Base-by-base conservation (phyloP, 2,888 invertebrate genomes). In the Muschampia plurimacula region DNA sequence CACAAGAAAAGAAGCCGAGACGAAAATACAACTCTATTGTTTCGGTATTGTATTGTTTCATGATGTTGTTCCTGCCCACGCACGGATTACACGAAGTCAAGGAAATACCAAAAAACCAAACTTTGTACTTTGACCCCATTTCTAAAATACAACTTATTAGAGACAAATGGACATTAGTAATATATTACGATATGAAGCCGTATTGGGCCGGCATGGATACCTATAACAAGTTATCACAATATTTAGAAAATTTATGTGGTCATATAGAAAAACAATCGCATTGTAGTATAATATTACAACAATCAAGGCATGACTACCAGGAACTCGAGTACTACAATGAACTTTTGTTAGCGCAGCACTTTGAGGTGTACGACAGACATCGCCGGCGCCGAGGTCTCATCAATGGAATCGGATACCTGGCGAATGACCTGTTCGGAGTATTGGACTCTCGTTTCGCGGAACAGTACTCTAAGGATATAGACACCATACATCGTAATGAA, bases 241-340 rank as follows among this genome's bases (percentile, higher is more conserved):
- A 69, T 49, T 62, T 69, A 62, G 55, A 64, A 60, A 67, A 52
- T 15, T 32, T 70, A 44, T 74, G 64, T 39, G 8, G 15, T n/a
- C 39, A 4, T 28, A 70, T 67, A 59, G 49, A 67, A 28, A 67
- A 67, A 39, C 59, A 52, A 62, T 62, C 69, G 4, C 68, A 67
- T 32, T 69, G 62, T 39, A 22, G 66, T 41, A 67, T 68, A 32
- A 72, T 72, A 64, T 55, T 67, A 41, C 60, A 60, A 69, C 74
- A 74, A 57, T 60, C 66, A 28, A 62, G 13, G 6, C 60, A 69
- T 49, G 62, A 69, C 12, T 62, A 62, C 39, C 44, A 57, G 12
- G 72, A 74, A 49, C 49, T 69, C 39, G 60, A 55, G 9, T 63
- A 75, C 72, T 74, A 74, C 44, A 74, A 75, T 65, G 63, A 72